These are phyloP conservation scores for Ametastegia equiseti DNA, from an alignment of 2,888 invertebrate genomes.

Conservation along the genomic window DNA sequence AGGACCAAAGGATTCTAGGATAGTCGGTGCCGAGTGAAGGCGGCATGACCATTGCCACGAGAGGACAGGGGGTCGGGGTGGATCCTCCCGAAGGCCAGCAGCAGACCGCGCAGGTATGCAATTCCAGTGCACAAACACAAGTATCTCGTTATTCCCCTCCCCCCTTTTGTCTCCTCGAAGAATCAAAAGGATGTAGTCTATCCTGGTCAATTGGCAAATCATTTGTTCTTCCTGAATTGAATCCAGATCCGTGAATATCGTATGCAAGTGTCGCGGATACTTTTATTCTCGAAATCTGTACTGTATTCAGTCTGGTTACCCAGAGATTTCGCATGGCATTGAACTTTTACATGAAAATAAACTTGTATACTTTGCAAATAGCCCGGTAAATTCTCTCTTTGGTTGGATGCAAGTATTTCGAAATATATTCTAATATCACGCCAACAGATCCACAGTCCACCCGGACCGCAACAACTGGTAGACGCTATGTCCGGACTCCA, in stretches of 20 bases:
- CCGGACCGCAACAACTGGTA: slow-evolving; percentile 71
- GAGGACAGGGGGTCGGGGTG: slow-evolving; percentile 80
- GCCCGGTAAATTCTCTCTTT: background rate
- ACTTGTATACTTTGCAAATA: background rate
- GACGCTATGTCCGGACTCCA: slow-evolving; percentile 72
- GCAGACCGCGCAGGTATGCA: slow-evolving; percentile 71
- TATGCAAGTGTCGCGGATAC: no score
- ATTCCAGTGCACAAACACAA: slow-evolving; percentile 40
- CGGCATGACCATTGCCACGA: slow-evolving; percentile 81
- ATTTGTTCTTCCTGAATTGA: no score
- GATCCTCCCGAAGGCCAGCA: slow-evolving; percentile 78
- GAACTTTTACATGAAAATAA: no score
- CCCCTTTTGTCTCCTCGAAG: no score
- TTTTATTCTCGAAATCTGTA: no score
- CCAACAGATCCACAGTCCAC: slow-evolving; percentile 71
- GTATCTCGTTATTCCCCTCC: slow-evolving; percentile 39
- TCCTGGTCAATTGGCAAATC: no score
- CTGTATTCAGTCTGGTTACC: no score
- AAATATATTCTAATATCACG: no score
- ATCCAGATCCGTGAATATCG: no score
- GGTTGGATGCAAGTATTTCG: background rate
- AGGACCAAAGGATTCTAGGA: slow-evolving; percentile 65
- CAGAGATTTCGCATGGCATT: no score
- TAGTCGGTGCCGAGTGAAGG: slow-evolving; percentile 65
- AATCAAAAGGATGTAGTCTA: no score